phyloP scores from a whole-genome alignment of 2,113 vertebrate species.

The Hoplias malabaricus region DNA sequence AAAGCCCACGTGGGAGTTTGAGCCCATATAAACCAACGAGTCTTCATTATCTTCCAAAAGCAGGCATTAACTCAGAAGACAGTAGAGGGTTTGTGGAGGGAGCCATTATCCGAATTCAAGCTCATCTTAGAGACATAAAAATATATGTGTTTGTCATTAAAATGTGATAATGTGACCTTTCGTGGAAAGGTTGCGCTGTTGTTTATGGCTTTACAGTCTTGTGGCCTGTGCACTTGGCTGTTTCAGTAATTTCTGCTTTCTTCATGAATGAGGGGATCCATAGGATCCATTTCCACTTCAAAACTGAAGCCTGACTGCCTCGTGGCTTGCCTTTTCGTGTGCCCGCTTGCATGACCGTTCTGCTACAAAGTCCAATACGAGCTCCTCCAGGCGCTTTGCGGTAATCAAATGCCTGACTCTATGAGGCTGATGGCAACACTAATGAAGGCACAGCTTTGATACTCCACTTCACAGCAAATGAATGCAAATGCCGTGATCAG shows the following conservation, averaged over 20 bases:
- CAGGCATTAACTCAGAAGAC: conserved; percentile 60
- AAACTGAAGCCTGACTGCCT: background rate
- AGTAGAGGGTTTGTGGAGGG: conserved; percentile 46
- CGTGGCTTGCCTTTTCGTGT: background rate
- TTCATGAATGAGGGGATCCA: too few relatives aligned
- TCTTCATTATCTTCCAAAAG: conserved; percentile 63
- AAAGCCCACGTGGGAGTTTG: conserved; percentile 47
- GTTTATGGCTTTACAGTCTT: background rate
- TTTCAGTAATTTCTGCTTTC: too few relatives aligned
- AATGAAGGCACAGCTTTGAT: conserved; percentile 1
- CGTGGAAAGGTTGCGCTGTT: background rate
- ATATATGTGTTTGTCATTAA: conserved; percentile 27
- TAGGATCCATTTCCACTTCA: background rate
- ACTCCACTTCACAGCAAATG: background rate
- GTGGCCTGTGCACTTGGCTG: background rate
- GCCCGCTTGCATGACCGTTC: background rate
- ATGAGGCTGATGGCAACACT: background rate
- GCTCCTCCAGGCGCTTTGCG: background rate
- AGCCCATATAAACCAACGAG: conserved; percentile 58
- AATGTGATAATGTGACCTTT: conserved; percentile 30
- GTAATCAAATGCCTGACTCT: background rate
- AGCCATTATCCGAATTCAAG: conserved; percentile 54
- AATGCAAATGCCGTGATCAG: background rate
- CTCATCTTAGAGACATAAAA: conserved; percentile 44
- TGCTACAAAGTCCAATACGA: conserved; percentile 1